These are phyloP conservation scores for Caenorhabditis briggsae DNA, from an alignment of 1,140 invertebrate genomes.

Conservation along the genomic window DNA sequence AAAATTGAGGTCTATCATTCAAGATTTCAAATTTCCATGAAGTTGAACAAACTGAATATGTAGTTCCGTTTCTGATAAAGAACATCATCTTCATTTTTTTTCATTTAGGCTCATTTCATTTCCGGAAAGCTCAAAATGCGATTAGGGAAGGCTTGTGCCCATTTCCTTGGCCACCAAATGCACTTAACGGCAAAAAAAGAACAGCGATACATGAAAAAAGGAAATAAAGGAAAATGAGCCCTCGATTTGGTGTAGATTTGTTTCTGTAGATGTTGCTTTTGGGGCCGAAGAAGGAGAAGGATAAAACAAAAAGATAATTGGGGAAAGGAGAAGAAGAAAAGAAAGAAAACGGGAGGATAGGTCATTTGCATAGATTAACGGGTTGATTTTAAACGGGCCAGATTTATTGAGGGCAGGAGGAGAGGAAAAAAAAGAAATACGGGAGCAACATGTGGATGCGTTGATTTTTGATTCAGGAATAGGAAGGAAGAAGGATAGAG, in stretches of 20 bases:
- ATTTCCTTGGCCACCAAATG: neutral
- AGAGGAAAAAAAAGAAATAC: neutral
- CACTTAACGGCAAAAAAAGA: constrained; percentile 27
- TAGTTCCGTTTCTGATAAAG: constrained; percentile 11
- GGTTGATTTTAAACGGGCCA: neutral
- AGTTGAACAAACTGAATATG: neutral
- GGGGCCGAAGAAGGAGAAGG: neutral
- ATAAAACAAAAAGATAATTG: constrained; percentile 22
- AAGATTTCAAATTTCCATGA: too few species aligned
- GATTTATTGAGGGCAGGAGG: neutral
- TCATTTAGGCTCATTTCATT: neutral
- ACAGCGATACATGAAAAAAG: neutral
- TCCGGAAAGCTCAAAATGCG: neutral
- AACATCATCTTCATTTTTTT: neutral
- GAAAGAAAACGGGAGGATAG: neutral
- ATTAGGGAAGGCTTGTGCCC: neutral
- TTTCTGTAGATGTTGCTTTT: neutral
- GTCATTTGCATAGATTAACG: constrained; percentile 53
- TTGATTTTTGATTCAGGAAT: constrained; percentile 43
- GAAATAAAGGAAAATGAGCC: neutral
- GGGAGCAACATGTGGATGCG: neutral
- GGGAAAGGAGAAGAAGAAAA: neutral
- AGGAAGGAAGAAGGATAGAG: neutral
- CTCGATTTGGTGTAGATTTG: neutral
- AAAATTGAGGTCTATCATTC: too few species aligned